These are phyloP conservation scores for Stigmatopora argus DNA, from an alignment of 2,113 vertebrate species.

Conservation along the genomic window DNA sequence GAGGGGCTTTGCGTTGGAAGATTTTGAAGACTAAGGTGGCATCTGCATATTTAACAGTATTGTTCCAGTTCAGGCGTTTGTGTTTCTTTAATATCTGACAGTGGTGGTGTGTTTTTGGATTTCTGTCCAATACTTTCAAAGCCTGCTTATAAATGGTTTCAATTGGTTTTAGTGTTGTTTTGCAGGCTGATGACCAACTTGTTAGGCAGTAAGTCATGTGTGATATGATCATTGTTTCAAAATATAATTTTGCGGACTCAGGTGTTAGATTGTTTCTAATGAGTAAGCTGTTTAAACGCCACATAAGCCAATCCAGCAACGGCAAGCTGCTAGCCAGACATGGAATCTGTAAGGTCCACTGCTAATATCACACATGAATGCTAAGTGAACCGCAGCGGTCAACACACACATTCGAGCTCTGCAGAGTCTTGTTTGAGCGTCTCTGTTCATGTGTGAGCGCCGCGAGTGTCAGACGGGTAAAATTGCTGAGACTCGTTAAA, in stretches of 20 bases:
- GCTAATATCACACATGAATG: constrained; percentile 9
- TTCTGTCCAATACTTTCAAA: too few species aligned
- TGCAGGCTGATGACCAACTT: too few species aligned
- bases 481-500: constrained; percentile 29
- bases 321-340: constrained; percentile 4
- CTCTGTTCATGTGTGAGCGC: constrained; percentile 12
- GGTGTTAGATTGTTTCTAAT: background rate
- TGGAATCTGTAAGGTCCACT: background rate
- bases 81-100: too few species aligned
- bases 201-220: too few species aligned
- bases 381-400: constrained; percentile 2
- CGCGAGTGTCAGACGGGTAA: constrained; percentile 14
- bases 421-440: constrained; percentile 10
- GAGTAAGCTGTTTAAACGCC: constrained; percentile 23
- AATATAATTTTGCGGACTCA: background rate
- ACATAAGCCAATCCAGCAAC: constrained; percentile 35
- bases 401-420: background rate
- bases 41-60: too few species aligned
- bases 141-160: too few species aligned
- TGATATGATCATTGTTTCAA: too few species aligned
- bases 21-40: too few species aligned
- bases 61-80: too few species aligned
- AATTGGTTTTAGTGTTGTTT: too few species aligned
- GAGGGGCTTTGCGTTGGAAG: too few species aligned
- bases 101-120: too few species aligned